Base-by-base conservation (phyloP, 2,888 invertebrate species). In the Athalia circularis region DNA sequence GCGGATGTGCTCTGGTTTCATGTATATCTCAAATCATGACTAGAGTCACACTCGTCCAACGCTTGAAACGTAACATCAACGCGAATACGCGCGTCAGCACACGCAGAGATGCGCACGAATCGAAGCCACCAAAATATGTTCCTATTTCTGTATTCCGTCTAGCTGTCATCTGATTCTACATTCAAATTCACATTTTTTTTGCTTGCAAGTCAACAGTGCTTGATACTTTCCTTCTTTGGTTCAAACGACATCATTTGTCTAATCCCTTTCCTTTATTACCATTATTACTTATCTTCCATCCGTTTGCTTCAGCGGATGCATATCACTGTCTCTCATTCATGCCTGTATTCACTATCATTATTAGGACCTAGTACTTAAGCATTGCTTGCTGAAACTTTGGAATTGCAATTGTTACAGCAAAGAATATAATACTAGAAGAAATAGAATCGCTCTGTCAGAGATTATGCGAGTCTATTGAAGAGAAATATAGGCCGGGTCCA, bases 11-110 rank as follows among this genome's bases (percentile, higher is more conserved):
- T 87, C 87, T 88, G 80, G 88, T 87, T 83, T 88, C 88, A 88
- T 88, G 88, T 86, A 72, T 79, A 82, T 83, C 83, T 79, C 80
- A 75, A 70, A 83, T 88, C 88, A 88, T 88, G 88, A 88, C 88
- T 88, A 88, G 88, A 88, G 88, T 86, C 84, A 88, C 88, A 88
- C 88, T 88, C 88, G 87, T 88, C 88, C 87, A 87, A 80, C 82
- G 86, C 84, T 83, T 80, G 87, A 82, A 85, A 84, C 80, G 82
- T 29, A 29, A 79, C 80, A 80, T 81, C 84, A 82, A 64, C 85
- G 78, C 74, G 57, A n/a, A 29, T 72, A 13, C 47, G 13, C 68
- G 72, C 72, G 72, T 72, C 72, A 59, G 13, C 43, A 59, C 59
- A 47, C 59, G 6, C 45, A 72, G 13, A 57, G 52, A 72, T 59